Conservation (phyloP, 2,113 vertebrate species). For the Emydura subglobosa region DNA sequence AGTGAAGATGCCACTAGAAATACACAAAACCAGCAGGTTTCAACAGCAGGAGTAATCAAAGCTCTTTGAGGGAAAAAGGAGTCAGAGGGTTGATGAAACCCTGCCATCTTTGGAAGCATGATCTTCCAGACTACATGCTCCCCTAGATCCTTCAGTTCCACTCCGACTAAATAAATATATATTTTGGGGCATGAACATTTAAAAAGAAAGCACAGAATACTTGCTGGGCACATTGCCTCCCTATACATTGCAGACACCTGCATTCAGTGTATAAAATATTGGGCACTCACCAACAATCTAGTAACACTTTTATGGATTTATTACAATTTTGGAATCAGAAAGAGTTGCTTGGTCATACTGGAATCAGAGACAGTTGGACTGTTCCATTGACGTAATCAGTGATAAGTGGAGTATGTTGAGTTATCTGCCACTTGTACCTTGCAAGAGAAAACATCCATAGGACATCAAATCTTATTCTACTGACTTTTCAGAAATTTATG, state of each 20-base stretch:
- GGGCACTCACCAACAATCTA: neutral
- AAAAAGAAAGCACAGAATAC: neutral
- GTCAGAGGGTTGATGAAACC: neutral
- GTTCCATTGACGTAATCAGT: constrained; percentile 34
- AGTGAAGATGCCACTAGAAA: neutral
- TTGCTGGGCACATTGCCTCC: neutral
- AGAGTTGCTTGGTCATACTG: constrained; percentile 59
- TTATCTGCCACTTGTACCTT: constrained; percentile 47
- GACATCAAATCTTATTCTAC: constrained; percentile 52
- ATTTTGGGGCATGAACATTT: neutral
- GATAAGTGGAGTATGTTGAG: constrained; percentile 58
- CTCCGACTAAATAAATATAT: neutral
- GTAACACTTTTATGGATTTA: constrained; percentile 18
- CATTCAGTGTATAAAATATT: neutral
- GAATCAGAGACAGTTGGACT: constrained; percentile 50
- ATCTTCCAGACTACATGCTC: neutral
- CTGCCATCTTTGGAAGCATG: neutral
- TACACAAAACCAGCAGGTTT: neutral
- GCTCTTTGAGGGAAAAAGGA: neutral
- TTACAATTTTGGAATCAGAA: constrained; percentile 34
- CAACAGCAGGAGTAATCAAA: neutral
- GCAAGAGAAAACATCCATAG: constrained; percentile 27
- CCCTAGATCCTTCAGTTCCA: neutral
- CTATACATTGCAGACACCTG: too few relatives aligned
- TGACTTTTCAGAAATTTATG: constrained; percentile 52